These are phyloP conservation scores for Ips nitidus DNA, from an alignment of 1,140 invertebrate species.

Conservation along the genomic window DNA sequence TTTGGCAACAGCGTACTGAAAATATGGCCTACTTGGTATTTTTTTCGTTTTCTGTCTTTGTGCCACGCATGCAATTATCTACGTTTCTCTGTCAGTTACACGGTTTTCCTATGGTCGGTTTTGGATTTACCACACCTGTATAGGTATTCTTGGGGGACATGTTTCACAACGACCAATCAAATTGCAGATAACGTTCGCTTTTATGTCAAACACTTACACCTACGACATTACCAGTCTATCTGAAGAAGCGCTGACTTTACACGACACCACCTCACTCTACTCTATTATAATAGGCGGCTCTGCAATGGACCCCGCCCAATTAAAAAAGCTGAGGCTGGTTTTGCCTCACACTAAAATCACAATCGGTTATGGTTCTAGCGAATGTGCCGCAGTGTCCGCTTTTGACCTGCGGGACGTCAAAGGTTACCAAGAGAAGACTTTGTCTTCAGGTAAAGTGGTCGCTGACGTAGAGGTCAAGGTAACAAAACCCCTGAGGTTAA, in stretches of 20 bases:
- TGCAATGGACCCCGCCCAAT: slow-evolving; percentile 44
- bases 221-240: slow-evolving; percentile 47
- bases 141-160: no score
- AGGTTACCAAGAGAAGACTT: slow-evolving; percentile 42
- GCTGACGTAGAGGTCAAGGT: slow-evolving; percentile 52
- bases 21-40: no score
- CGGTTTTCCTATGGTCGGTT: no score
- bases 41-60: no score
- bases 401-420: slow-evolving; percentile 28
- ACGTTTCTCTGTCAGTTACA: no score
- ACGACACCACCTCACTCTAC: slow-evolving; percentile 49
- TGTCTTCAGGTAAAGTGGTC: slow-evolving; percentile 49
- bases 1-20: no score
- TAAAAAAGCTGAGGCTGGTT: slow-evolving; percentile 45
- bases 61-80: no score
- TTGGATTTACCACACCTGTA: no score
- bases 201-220: slow-evolving; percentile 46
- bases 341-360: slow-evolving; percentile 48
- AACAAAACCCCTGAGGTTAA: slow-evolving; percentile 9
- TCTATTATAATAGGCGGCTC: slow-evolving; percentile 50
- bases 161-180: no score
- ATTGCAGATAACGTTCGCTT: slow-evolving; percentile 46
- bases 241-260: slow-evolving; percentile 43
- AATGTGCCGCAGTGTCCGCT: slow-evolving; percentile 43
- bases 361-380: slow-evolving; percentile 54